phyloP scores from a whole-genome alignment of 2,888 invertebrate species.

The Trichogramma evanescens region DNA sequence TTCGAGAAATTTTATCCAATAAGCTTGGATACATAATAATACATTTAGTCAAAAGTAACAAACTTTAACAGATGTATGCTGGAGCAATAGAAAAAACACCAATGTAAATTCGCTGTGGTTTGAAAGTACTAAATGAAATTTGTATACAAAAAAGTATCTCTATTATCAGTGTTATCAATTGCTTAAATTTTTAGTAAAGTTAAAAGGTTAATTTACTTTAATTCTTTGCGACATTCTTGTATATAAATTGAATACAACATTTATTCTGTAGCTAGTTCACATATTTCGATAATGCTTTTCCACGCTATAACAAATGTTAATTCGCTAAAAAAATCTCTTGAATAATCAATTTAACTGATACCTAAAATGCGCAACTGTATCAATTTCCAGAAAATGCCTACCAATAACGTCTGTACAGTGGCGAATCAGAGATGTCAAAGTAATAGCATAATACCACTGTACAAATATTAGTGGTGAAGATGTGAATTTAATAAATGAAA shows the following conservation, averaged over 20 bases:
- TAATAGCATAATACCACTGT: slow-evolving; percentile 15
- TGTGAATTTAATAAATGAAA: slow-evolving; percentile 14
- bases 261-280: slow-evolving; percentile 28
- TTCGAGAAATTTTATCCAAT: too few relatives aligned
- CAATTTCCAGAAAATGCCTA: slow-evolving; percentile 14
- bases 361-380: slow-evolving; percentile 20
- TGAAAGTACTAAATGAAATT: too few relatives aligned
- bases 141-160: too few relatives aligned
- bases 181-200: not conserved
- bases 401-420: slow-evolving; percentile 19
- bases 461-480: slow-evolving; percentile 18
- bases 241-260: slow-evolving; percentile 31
- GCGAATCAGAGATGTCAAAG: slow-evolving; percentile 9
- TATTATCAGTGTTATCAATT: too few relatives aligned
- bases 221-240: slow-evolving; percentile 22
- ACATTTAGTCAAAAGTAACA: too few relatives aligned
- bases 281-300: slow-evolving; percentile 21
- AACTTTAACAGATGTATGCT: too few relatives aligned
- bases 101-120: too few relatives aligned
- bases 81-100: too few relatives aligned
- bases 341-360: slow-evolving; percentile 22
- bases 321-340: slow-evolving; percentile 17
- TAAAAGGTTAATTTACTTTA: slow-evolving; percentile 23
- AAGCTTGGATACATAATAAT: too few relatives aligned
- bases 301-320: slow-evolving; percentile 16